Conservation (phyloP, 2,113 vertebrate genomes). For the Brachirus orientalis region DNA sequence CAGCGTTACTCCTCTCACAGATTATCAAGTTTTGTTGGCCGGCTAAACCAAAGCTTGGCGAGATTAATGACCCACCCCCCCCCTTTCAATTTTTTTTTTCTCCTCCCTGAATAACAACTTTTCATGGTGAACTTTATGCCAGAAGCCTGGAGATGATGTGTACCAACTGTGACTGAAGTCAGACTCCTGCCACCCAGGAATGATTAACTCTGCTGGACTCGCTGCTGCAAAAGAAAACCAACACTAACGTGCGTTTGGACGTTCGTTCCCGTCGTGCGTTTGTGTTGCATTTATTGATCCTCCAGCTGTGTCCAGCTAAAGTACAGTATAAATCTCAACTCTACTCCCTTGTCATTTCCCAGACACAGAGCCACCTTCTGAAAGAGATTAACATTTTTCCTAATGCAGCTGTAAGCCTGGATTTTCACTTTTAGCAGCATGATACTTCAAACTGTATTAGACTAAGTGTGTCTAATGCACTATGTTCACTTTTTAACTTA, state of each 20-base stretch:
- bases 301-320: conserved; percentile 23
- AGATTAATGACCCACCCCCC: conserved; percentile 12
- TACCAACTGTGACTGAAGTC: conserved; percentile 29
- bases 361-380: background rate
- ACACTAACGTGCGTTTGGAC: conserved; percentile 3
- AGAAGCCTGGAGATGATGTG: conserved; percentile 27
- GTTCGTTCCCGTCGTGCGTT: background rate
- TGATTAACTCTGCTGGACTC: conserved; percentile 46
- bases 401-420: background rate
- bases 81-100: background rate
- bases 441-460: background rate
- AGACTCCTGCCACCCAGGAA: conserved; percentile 43
- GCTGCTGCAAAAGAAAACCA: conserved; percentile 25
- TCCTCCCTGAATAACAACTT: conserved; percentile 10
- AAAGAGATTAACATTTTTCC: background rate
- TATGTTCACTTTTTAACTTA: background rate
- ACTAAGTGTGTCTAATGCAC: background rate
- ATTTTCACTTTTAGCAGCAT: conserved; percentile 1
- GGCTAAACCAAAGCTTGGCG: background rate
- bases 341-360: conserved; percentile 8
- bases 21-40: conserved; percentile 4
- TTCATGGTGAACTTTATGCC: conserved; percentile 15
- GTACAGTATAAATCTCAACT: conserved; percentile 18
- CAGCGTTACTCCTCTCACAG: background rate
- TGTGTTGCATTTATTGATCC: conserved; percentile 35